phyloP scores from a whole-genome alignment of 1,140 invertebrate species.

The Pomacea maculata region DNA sequence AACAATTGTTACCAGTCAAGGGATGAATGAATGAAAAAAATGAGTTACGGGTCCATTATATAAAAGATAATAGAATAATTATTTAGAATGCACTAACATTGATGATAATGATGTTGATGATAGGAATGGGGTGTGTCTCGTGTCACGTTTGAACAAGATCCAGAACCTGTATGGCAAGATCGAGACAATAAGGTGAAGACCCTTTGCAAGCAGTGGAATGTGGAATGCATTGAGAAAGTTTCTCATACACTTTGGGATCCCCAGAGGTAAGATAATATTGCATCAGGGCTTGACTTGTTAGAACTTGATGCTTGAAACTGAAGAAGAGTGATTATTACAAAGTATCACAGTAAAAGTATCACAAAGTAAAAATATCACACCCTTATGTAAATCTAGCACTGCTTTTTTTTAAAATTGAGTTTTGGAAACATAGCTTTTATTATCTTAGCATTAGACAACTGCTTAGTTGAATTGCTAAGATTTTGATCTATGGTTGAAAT shows the following conservation, averaged over 20 bases:
- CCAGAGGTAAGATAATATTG: slow-evolving; percentile 36
- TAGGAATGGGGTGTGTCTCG: slow-evolving; percentile 60
- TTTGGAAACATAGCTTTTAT: background rate
- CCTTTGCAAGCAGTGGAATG: slow-evolving; percentile 70
- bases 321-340: background rate
- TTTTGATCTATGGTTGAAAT: too few species aligned
- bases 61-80: too few species aligned
- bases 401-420: background rate
- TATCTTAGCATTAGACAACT: background rate
- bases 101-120: background rate
- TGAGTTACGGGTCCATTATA: too few species aligned
- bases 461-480: too few species aligned
- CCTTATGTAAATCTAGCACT: background rate
- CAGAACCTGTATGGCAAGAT: slow-evolving; percentile 76
- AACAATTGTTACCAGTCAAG: too few species aligned
- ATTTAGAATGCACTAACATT: background rate
- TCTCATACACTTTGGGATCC: slow-evolving; percentile 64
- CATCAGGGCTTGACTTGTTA: too few species aligned
- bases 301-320: too few species aligned
- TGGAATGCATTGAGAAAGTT: slow-evolving; percentile 67
- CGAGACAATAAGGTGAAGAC: slow-evolving; percentile 72
- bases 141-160: slow-evolving; percentile 75
- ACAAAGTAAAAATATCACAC: background rate
- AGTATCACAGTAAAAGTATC: background rate
- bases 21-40: too few species aligned